A percentile compares a stretch with the other conserved stretches of the same genome.
Conservation (phyloP, 2,888 invertebrate species). For the Sycophila texana region DNA sequence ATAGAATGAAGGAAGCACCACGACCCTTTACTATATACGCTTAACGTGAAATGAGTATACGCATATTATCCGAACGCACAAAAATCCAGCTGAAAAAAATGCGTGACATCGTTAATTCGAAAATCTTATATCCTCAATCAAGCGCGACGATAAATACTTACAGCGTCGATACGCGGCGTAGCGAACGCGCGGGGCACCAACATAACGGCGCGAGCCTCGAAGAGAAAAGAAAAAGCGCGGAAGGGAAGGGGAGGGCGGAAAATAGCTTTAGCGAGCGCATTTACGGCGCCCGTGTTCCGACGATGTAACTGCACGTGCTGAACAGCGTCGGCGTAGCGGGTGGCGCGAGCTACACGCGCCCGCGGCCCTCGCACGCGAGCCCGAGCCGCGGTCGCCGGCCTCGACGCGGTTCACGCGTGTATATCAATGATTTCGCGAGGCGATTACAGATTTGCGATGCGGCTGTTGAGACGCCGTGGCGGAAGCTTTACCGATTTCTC, state of each 20-base stretch:
- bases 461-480: too few relatives aligned
- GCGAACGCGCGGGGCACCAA: too few relatives aligned
- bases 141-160: slow-evolving; percentile 21
- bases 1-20: too few relatives aligned
- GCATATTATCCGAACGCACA: too few relatives aligned
- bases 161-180: slow-evolving; percentile 30
- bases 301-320: slow-evolving; percentile 62
- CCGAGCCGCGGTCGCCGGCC: background rate
- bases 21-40: too few relatives aligned
- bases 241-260: background rate
- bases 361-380: slow-evolving; percentile 55
- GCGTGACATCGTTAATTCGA: too few relatives aligned
- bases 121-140: background rate
- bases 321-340: slow-evolving; percentile 68
- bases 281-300: slow-evolving; percentile 19
- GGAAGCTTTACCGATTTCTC: too few relatives aligned
- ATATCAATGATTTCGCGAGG: too few relatives aligned
- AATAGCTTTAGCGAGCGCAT: background rate
- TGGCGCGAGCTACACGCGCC: slow-evolving; percentile 64
- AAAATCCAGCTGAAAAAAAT: too few relatives aligned
- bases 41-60: too few relatives aligned
- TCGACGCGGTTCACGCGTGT: background rate
- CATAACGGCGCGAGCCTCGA: too few relatives aligned
- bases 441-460: too few relatives aligned
- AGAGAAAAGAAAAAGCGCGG: background rate